These are phyloP conservation scores for Anas bahamensis DNA, from an alignment of 2,797 vertebrate species.

Conservation along the genomic window DNA sequence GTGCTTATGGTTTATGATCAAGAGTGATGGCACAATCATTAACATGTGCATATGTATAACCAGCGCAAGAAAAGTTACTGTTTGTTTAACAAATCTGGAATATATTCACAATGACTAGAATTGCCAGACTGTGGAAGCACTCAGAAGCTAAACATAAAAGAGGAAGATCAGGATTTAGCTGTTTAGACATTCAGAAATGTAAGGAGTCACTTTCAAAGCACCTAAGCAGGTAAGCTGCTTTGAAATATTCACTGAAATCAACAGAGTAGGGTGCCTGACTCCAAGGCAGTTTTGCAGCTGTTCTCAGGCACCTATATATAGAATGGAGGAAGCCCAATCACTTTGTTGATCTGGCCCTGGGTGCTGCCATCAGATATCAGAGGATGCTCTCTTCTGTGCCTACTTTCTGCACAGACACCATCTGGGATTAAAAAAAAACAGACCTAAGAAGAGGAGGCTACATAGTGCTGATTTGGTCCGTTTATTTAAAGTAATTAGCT, in stretches of 20 bases:
- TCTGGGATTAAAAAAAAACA: neutral
- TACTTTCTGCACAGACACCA: neutral
- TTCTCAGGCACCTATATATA: neutral
- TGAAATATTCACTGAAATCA: neutral
- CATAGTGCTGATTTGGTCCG: neutral
- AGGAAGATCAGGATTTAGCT: constrained; percentile 16
- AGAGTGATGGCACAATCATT: neutral
- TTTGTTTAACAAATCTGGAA: neutral
- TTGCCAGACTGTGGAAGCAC: neutral
- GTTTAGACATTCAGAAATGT: constrained; percentile 15
- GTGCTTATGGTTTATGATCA: neutral
- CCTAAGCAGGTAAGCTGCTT: neutral
- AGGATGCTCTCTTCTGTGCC: fast-evolving
- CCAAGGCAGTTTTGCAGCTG: neutral
- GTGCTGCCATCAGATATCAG: neutral
- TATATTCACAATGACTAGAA: neutral
- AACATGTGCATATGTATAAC: neutral
- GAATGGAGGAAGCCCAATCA: neutral
- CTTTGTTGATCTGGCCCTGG: neutral
- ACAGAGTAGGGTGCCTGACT: neutral
- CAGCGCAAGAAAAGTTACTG: neutral
- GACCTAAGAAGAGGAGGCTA: neutral
- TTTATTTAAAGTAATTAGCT: neutral
- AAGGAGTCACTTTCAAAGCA: constrained; percentile 34
- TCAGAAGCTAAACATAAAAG: constrained; percentile 10